Evolutionary conservation across 2,113 vertebrate species (phyloP).

Genomic region (Willisornis vidua): DNA sequence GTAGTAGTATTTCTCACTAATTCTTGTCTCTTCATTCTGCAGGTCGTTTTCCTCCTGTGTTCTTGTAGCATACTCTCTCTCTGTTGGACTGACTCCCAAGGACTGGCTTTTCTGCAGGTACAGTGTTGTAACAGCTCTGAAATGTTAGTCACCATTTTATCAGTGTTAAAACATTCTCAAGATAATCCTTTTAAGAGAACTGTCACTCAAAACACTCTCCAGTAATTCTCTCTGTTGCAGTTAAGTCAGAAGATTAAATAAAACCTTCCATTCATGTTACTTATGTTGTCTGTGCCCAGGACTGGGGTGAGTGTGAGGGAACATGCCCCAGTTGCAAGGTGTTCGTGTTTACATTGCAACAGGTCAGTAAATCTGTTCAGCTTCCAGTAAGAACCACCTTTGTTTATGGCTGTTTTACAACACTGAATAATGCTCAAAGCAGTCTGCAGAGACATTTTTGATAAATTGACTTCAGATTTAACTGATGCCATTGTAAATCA

Average conservation of each 20-base stretch:
- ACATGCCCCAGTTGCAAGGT: not conserved
- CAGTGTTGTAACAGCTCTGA: not conserved
- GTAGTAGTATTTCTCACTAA: not conserved
- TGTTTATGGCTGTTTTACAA: not conserved
- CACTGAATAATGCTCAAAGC: not conserved
- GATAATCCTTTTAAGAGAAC: not conserved
- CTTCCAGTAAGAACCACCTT: not conserved
- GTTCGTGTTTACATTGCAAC: not conserved
- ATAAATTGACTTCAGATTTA: not conserved
- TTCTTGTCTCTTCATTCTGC: not conserved
- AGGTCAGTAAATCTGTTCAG: not conserved
- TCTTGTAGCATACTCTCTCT: not conserved
- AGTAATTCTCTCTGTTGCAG: constrained; percentile 27
- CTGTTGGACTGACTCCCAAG: not conserved
- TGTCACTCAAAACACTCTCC: constrained; percentile 26
- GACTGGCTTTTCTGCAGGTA: not conserved
- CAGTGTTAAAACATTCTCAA: not conserved
- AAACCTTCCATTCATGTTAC: not conserved
- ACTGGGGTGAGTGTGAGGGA: not conserved
- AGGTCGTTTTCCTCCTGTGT: not conserved
- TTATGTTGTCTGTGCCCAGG: not conserved
- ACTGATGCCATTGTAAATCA: not conserved
- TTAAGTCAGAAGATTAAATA: constrained; percentile 16
- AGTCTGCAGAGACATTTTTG: not conserved
- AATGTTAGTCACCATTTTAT: constrained; percentile 19